Evolutionary conservation across 2,888 invertebrate genomes (phyloP), one percentile per base, ranked within the genome.

Genomic region (Mellilla xanthometata): DNA sequence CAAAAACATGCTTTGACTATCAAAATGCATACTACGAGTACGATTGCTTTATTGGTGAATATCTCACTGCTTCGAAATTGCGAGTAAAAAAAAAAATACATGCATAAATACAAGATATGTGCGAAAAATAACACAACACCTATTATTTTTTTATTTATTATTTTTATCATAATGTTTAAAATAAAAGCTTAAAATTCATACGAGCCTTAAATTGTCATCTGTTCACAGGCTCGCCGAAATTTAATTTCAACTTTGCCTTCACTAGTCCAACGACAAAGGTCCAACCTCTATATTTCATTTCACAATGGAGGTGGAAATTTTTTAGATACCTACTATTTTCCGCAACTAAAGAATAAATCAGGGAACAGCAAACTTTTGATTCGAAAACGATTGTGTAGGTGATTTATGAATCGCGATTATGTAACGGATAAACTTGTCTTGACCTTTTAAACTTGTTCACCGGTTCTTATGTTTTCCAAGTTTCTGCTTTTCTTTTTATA

Each of bases 341-440:
- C 48, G 46, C 36, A 33, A 50, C 39, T 39, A 39, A 23, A 52
- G 42, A 38, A 59, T 64, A 58, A 62, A 59, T 62, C 56, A 47
- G 39, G 35, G 28, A 55, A 51, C 42, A 55, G 54, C 31, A 52
- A 60, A 60, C 40, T 60, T 55, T 60, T 53, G 39, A 56, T 53
- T 54, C 46, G 30, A 49, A 48, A 33, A 55, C 39, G 52, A 52
- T 55, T 53, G 51, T 31, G 40, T 36, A 24, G 36, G 35, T 54
- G 53, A 60, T 65, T 54, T 61, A 54, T 40, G 48, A 32, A 28
- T 38, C 12, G 36, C 13, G 36, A 50, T 54, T 45, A 42, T 53
- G 49, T 55, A 32, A 49, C n/a, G 48, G 39, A 40, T 36, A 49
- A 41, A 15, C 12, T 24, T 24, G 24, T 1, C 6, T 6, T 2